A percentile compares a stretch with the other conserved stretches of the same genome.
Evolutionary conservation across 2,113 vertebrate genomes (phyloP).

Genomic region (Leiothrix lutea): DNA sequence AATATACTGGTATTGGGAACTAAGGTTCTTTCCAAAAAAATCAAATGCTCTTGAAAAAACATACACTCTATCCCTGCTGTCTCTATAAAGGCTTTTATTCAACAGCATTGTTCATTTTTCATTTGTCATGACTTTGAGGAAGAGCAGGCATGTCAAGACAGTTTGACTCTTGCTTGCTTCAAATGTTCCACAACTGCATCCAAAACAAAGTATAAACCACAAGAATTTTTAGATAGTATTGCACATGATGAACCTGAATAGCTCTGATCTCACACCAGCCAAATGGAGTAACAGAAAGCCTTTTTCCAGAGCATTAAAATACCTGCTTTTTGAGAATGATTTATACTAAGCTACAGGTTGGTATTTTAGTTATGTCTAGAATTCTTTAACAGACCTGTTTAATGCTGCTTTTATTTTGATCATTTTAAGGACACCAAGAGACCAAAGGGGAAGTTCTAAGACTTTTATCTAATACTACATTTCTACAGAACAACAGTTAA

Average conservation of each 20-base stretch:
- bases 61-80: neutral
- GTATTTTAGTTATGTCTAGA: neutral
- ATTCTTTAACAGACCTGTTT: neutral
- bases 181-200: neutral
- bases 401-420: neutral
- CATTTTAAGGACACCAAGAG: neutral
- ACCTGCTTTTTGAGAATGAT: neutral
- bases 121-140: neutral
- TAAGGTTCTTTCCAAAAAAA: neutral
- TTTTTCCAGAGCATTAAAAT: neutral
- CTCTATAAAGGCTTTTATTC: neutral
- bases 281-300: neutral
- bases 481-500: neutral
- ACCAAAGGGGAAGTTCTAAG: neutral
- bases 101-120: neutral
- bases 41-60: neutral
- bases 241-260: neutral
- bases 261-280: neutral
- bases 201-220: neutral
- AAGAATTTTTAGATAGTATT: neutral
- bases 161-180: neutral
- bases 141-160: neutral
- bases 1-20: neutral
- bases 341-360: neutral
- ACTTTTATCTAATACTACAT: neutral